These are phyloP conservation scores for Lutraria lutraria DNA, from an alignment of 2,888 invertebrate genomes.

Conservation along the genomic window DNA sequence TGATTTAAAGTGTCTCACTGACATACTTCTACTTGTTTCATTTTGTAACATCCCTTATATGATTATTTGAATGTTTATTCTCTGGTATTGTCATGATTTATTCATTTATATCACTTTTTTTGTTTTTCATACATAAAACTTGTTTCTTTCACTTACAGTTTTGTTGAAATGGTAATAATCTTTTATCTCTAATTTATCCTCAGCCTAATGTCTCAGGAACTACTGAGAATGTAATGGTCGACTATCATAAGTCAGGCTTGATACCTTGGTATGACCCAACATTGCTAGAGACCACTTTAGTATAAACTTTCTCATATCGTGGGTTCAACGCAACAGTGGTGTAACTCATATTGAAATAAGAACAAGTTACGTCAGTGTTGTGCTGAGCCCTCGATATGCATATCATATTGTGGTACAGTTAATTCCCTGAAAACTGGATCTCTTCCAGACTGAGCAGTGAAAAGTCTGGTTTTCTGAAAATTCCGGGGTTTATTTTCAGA, in stretches of 20 bases:
- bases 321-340: no score
- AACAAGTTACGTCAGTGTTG: no score
- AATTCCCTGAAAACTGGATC: no score
- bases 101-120: not conserved
- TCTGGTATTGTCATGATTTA: not conserved
- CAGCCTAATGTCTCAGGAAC: not conserved
- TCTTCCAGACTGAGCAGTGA: no score
- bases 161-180: slow-evolving; percentile 1
- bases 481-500: no score
- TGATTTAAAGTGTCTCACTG: no score
- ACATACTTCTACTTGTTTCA: no score
- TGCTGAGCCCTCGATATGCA: no score
- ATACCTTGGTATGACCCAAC: not conserved
- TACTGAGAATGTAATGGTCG: not conserved
- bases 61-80: not conserved
- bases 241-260: no score
- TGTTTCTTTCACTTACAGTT: not conserved
- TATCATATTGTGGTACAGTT: not conserved
- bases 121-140: not conserved
- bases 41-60: not conserved
- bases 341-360: no score
- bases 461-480: no score
- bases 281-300: not conserved
- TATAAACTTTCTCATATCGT: no score
- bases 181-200: slow-evolving; percentile 1